A percentile compares a stretch with the other conserved stretches of the same genome.
phyloP scores from a whole-genome alignment of 2,888 invertebrate species.

The Aspidiotus rigidus region DNA sequence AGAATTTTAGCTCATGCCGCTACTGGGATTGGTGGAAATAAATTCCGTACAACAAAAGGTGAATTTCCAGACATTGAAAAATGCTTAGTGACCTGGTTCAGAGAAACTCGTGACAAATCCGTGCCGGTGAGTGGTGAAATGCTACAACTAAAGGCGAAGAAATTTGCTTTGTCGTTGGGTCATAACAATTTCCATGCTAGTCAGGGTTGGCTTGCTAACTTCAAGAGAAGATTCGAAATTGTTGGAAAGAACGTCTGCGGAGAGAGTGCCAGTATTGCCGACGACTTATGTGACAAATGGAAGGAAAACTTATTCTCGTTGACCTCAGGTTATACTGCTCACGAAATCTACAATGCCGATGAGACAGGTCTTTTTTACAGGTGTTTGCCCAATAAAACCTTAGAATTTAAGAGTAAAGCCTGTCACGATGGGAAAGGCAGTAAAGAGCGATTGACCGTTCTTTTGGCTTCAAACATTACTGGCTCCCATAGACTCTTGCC shows the following conservation, averaged over 20 bases:
- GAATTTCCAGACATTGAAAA: slow-evolving; percentile 35
- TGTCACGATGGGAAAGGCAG: slow-evolving; percentile 42
- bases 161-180: slow-evolving; percentile 36
- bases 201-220: slow-evolving; percentile 38
- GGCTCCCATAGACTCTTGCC: slow-evolving; percentile 39
- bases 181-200: slow-evolving; percentile 32
- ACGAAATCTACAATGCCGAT: slow-evolving; percentile 40
- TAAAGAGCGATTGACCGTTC: slow-evolving; percentile 37
- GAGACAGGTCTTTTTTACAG: slow-evolving; percentile 40
- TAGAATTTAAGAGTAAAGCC: slow-evolving; percentile 39
- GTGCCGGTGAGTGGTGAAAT: slow-evolving; percentile 32
- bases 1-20: slow-evolving; percentile 7
- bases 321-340: slow-evolving; percentile 37
- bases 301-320: slow-evolving; percentile 34
- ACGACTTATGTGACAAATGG: slow-evolving; percentile 35
- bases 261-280: slow-evolving; percentile 36
- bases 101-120: slow-evolving; percentile 27
- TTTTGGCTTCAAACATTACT: slow-evolving; percentile 34
- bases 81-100: slow-evolving; percentile 31
- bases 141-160: slow-evolving; percentile 35
- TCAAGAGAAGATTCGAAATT: slow-evolving; percentile 37
- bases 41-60: slow-evolving; percentile 20
- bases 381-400: slow-evolving; percentile 39
- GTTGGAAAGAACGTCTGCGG: slow-evolving; percentile 38
- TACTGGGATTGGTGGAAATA: slow-evolving; percentile 7